Evolutionary conservation across 2,797 vertebrate species (phyloP), one percentile per base, ranked within the genome.

Genomic region (Mormyrops boulengeri): DNA sequence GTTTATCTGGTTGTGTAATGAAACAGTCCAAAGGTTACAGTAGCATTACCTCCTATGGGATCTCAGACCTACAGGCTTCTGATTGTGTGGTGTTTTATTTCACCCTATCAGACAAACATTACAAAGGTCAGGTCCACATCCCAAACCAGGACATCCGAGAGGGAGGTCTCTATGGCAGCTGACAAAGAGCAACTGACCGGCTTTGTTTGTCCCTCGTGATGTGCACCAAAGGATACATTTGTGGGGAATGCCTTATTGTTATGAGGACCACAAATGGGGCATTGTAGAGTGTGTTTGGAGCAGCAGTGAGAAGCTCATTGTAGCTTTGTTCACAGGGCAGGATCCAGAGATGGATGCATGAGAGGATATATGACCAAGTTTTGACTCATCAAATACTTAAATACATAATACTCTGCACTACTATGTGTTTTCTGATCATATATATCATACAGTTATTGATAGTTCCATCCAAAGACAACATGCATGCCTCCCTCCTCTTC

Each of bases 201-300:
- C 47, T 85, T 85, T 85, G 82, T 85, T 85, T 52, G 44, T 26
- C 47, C 82, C 82, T 50, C 44, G 82, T 49, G 49, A 50, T 41
- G 19, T 30, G 82, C n/a, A 85, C 5, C 49, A 30, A 52, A 85
- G 82, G 22, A 52, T 52, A 52, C 82, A 22, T 85, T 85, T 85
- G 82, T 52, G n/a, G 44, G 49, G n/a, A 57, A 34, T 22, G 86
- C 30, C 52, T 60, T 38, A 57, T 22, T 87, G 86, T 87, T 87
- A 44, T 22, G 9, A 50, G 55, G 7, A 49, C 57, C 30, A 88
- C 55, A 88, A 57, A 60, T 2, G 14, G 88, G 87, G 52, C 89
- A 55, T 92, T 92, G 92, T 93, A 34, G 3, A 14, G 38, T 44
- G 26, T 34, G 22, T 52, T 41, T 82, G 50, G 30, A 47, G 14